Evolutionary conservation across 2,797 vertebrate species (phyloP).

Genomic region (Lophotriccus pileatus): DNA sequence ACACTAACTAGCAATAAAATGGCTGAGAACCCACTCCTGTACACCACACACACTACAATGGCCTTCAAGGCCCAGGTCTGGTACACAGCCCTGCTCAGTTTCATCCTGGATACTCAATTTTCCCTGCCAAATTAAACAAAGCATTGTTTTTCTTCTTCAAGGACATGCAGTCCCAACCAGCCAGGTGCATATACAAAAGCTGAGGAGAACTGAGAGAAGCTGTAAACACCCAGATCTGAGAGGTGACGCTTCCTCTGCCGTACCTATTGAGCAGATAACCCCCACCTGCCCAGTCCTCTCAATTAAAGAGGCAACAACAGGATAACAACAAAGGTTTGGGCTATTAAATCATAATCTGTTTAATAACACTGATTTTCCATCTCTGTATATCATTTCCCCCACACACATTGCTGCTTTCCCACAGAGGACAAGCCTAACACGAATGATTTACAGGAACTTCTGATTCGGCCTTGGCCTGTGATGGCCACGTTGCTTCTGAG

Average conservation of each 20-base stretch:
- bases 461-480: background rate
- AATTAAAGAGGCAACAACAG: background rate
- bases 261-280: background rate
- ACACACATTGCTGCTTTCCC: accelerated
- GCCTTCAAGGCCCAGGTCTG: background rate
- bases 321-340: background rate
- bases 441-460: background rate
- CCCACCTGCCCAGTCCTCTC: background rate
- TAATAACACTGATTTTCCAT: background rate
- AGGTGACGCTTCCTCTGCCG: background rate
- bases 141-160: background rate
- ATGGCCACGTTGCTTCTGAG: background rate
- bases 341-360: background rate
- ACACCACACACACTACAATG: background rate
- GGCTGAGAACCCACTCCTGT: background rate
- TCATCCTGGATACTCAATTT: background rate
- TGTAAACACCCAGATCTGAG: background rate
- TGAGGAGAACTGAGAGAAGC: background rate
- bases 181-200: background rate
- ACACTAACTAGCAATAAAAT: background rate
- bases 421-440: background rate
- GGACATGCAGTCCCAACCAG: background rate
- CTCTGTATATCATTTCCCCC: background rate
- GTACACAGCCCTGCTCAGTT: background rate
- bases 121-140: slow-evolving; percentile 26